Conservation (phyloP, 1,140 invertebrate species). For the Tenebrio molitor region DNA sequence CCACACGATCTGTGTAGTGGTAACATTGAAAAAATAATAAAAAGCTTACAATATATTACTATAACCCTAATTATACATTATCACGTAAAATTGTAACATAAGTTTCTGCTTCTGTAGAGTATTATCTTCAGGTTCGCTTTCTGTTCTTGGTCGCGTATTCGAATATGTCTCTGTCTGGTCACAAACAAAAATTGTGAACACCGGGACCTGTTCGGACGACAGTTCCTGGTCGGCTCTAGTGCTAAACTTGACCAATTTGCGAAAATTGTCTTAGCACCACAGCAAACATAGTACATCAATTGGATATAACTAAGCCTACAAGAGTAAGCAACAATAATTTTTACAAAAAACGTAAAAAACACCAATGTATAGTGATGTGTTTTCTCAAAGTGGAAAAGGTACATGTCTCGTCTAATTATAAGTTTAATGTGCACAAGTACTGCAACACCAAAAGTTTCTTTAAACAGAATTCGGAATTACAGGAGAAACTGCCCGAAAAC, state of each 20-base stretch:
- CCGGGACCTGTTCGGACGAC: background rate
- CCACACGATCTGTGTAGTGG: conserved; percentile 58
- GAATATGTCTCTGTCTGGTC: conserved; percentile 25
- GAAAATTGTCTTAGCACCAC: conserved; percentile 13
- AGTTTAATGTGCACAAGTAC: conserved; percentile 9
- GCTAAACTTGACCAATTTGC: conserved; percentile 1
- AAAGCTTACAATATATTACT: conserved; percentile 52
- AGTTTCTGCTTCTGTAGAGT: conserved; percentile 54
- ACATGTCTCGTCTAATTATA: conserved; percentile 14
- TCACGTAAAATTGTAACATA: conserved; percentile 56
- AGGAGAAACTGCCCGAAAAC: conserved; percentile 13
- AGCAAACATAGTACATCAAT: conserved; percentile 23
- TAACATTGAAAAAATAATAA: conserved; percentile 63
- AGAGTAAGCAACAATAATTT: conserved; percentile 40
- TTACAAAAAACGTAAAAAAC: conserved; percentile 41
- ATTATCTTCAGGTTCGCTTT: conserved; percentile 57
- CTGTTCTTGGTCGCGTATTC: conserved; percentile 25
- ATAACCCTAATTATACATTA: conserved; percentile 56
- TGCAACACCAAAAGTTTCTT: conserved; percentile 31
- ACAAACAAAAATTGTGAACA: conserved; percentile 33
- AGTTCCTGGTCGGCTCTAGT: background rate
- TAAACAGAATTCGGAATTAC: conserved; percentile 33
- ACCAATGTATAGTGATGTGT: conserved; percentile 28
- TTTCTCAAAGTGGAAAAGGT: conserved; percentile 37
- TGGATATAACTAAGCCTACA: conserved; percentile 25